Conservation (phyloP, 2,888 invertebrate species). For the Tuberolachnus salignus region DNA sequence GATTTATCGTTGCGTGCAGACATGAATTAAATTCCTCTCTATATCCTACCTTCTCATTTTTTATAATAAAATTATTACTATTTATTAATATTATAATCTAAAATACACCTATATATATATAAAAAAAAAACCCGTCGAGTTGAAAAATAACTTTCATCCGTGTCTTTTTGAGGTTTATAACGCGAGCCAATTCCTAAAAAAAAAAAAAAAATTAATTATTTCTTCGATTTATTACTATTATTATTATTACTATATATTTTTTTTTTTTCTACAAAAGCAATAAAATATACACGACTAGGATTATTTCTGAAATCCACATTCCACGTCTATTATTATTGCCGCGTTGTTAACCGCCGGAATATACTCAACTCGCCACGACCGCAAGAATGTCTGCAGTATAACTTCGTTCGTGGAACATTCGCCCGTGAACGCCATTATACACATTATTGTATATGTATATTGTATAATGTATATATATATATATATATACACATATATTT, state of each 20-base stretch:
- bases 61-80: too few species aligned
- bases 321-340: background rate
- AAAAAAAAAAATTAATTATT: background rate
- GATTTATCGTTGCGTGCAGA: too few species aligned
- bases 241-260: too few species aligned
- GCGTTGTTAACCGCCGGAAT: conserved; percentile 26
- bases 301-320: conserved; percentile 19
- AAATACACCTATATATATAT: too few species aligned
- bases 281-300: conserved; percentile 14
- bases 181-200: background rate
- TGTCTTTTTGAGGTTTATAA: conserved; percentile 3
- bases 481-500: too few species aligned
- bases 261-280: background rate
- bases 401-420: conserved; percentile 25
- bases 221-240: background rate
- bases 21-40: too few species aligned
- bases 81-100: too few species aligned
- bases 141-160: conserved; percentile 11
- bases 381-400: conserved; percentile 7
- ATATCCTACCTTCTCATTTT: too few species aligned
- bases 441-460: too few species aligned
- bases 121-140: too few species aligned
- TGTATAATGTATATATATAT: too few species aligned
- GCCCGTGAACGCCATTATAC: background rate
- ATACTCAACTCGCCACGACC: conserved; percentile 33